These are phyloP conservation scores for Lysandra coridon DNA, from an alignment of 2,888 invertebrate genomes.

Conservation along the genomic window DNA sequence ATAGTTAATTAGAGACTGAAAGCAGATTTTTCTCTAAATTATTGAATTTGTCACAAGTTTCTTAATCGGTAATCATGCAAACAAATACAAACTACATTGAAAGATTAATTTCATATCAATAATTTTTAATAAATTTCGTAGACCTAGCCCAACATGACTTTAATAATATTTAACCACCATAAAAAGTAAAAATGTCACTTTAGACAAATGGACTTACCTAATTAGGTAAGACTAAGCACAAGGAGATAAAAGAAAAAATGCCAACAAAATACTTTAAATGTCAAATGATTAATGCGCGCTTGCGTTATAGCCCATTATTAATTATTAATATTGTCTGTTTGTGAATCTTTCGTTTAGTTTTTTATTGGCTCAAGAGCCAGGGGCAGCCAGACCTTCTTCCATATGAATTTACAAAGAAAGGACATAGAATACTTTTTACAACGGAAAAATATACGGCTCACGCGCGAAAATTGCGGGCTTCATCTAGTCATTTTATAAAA, in stretches of 20 bases:
- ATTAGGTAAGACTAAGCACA: not conserved
- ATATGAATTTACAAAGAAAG: too few species aligned
- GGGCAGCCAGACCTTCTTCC: too few species aligned
- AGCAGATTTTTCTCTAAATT: not conserved
- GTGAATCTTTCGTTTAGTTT: too few species aligned
- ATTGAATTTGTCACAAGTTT: not conserved
- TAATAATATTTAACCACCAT: not conserved
- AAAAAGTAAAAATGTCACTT: not conserved
- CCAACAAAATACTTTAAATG: not conserved
- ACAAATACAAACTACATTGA: not conserved
- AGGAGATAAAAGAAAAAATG: not conserved
- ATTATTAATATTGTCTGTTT: not conserved
- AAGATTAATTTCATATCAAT: not conserved
- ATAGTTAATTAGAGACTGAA: too few species aligned
- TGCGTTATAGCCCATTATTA: conserved; percentile 6
- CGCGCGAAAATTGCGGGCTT: too few species aligned
- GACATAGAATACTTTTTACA: too few species aligned
- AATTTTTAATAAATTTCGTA: not conserved
- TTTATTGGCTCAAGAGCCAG: too few species aligned
- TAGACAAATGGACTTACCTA: conserved; percentile 5
- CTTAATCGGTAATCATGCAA: not conserved
- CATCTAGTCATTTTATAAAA: too few species aligned
- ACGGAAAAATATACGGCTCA: too few species aligned
- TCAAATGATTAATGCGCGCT: conserved; percentile 7
- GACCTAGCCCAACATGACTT: not conserved